phyloP scores from a whole-genome alignment of 2,888 invertebrate genomes.

The Lochmaea capreae region DNA sequence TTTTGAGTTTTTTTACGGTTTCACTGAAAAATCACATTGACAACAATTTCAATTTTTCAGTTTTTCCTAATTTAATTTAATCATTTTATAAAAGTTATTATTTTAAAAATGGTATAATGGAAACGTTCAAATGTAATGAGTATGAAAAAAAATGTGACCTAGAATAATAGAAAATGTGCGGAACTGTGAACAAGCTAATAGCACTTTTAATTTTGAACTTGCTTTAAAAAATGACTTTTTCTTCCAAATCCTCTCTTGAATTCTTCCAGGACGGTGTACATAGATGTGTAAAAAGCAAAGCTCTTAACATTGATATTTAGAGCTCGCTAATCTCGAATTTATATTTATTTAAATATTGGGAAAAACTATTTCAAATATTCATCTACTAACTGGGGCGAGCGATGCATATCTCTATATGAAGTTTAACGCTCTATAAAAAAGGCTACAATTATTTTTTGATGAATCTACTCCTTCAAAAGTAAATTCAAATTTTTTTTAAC shows the following conservation, averaged over 20 bases:
- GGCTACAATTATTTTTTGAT: too few species aligned
- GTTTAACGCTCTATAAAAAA: too few species aligned
- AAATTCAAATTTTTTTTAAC: too few species aligned
- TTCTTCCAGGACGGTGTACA: too few species aligned
- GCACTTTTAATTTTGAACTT: neutral
- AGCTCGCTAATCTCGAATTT: too few species aligned
- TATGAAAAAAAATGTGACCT: slow-evolving; percentile 15
- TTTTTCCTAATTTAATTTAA: slow-evolving; percentile 11
- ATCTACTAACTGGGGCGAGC: too few species aligned
- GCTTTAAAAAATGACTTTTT: neutral
- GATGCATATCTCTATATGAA: too few species aligned
- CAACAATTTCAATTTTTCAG: neutral
- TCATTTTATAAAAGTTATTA: slow-evolving; percentile 8
- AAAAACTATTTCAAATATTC: too few species aligned
- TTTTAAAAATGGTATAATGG: slow-evolving; percentile 8
- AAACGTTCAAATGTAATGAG: slow-evolving; percentile 12
- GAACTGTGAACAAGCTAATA: slow-evolving; percentile 5
- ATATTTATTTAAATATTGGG: too few species aligned
- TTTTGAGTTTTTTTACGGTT: neutral
- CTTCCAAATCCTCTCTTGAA: neutral
- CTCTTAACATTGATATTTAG: too few species aligned
- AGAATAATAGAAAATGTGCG: slow-evolving; percentile 15
- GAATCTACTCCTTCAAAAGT: too few species aligned
- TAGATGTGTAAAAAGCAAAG: too few species aligned
- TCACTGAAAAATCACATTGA: neutral